A percentile compares a stretch with the other conserved stretches of the same genome.
phyloP scores from a whole-genome alignment of 2,113 vertebrate genomes.

The Rhea americana region DNA sequence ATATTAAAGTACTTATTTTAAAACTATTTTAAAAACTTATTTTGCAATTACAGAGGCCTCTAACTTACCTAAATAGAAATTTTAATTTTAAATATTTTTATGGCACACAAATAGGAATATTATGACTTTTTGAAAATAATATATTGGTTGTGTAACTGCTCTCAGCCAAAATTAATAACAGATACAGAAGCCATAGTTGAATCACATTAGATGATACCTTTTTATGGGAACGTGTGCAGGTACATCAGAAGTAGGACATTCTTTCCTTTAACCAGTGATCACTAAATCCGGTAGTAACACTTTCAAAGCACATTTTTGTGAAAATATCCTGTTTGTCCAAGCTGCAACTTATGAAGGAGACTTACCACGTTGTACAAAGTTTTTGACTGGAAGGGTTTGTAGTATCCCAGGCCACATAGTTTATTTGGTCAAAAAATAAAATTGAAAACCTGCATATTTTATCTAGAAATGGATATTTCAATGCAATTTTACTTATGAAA shows the following conservation, averaged over 20 bases:
- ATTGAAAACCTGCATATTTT: not conserved
- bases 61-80: not conserved
- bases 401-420: not conserved
- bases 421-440: not conserved
- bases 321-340: not conserved
- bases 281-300: not conserved
- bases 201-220: not conserved
- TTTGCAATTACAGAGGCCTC: not conserved
- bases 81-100: not conserved
- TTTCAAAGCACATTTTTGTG: not conserved
- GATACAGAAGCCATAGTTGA: not conserved
- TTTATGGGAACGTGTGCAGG: not conserved
- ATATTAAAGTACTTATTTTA: not conserved
- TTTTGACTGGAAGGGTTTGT: not conserved
- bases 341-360: not conserved
- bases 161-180: not conserved
- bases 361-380: not conserved
- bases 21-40: not conserved
- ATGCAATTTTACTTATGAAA: not conserved
- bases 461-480: not conserved
- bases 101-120: not conserved
- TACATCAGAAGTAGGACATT: not conserved
- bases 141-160: not conserved
- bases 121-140: not conserved
- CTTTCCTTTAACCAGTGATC: not conserved